Conservation (phyloP, 2,888 invertebrate species). For the Lypha dubia region DNA sequence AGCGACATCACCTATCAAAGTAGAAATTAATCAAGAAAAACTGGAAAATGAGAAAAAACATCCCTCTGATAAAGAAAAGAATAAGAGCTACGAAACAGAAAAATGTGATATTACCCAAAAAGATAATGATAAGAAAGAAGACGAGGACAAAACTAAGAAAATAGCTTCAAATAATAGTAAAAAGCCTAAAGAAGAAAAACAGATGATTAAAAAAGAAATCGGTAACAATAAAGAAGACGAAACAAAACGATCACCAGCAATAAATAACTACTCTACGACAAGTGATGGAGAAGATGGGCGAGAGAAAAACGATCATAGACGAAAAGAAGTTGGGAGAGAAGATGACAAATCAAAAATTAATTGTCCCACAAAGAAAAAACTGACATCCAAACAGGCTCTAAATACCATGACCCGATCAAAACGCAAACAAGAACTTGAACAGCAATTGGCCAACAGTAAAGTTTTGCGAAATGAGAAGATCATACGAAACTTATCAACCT, state of each 20-base stretch:
- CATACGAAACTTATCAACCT: slow-evolving; percentile 76
- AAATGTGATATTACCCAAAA: slow-evolving; percentile 49
- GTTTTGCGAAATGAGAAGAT: slow-evolving; percentile 82
- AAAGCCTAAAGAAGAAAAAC: slow-evolving; percentile 34
- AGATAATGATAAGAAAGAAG: slow-evolving; percentile 23
- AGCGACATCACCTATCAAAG: slow-evolving; percentile 29
- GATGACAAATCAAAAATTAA: slow-evolving; percentile 37
- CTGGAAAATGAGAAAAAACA: neutral
- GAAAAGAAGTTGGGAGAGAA: neutral
- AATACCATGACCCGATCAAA: slow-evolving; percentile 83
- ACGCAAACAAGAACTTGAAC: slow-evolving; percentile 81
- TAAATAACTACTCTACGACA: slow-evolving; percentile 7
- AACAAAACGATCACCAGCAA: slow-evolving; percentile 1
- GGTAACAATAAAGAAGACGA: slow-evolving; percentile 7
- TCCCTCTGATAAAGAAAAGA: neutral
- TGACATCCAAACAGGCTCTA: slow-evolving; percentile 73
- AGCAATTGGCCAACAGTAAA: slow-evolving; percentile 82
- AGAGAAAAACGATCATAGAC: slow-evolving; percentile 13
- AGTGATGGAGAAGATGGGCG: slow-evolving; percentile 44
- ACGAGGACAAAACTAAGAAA: slow-evolving; percentile 16
- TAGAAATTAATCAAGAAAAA: slow-evolving; percentile 35
- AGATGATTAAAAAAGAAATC: slow-evolving; percentile 36
- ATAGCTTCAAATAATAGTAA: slow-evolving; percentile 5
- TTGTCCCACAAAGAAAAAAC: slow-evolving; percentile 54
- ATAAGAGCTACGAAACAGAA: slow-evolving; percentile 8